phyloP scores from a whole-genome alignment of 2,113 vertebrate species.

The Halcyon malimbica region DNA sequence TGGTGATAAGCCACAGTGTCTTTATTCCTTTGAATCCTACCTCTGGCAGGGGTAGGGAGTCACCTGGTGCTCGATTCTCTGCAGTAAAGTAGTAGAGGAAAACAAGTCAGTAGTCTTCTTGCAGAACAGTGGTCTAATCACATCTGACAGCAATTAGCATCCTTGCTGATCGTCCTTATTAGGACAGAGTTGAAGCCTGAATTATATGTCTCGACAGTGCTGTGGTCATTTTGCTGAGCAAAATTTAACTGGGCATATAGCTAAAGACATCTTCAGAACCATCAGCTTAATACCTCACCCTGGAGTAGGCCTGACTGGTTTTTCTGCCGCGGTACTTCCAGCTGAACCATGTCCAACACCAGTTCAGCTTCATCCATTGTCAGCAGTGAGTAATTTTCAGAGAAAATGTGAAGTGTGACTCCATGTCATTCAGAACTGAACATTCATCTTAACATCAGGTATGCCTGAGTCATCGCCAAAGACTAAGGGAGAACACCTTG shows the following conservation, averaged over 20 bases:
- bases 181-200: background rate
- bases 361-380: background rate
- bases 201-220: background rate
- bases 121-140: slow-evolving; percentile 28
- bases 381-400: background rate
- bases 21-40: background rate
- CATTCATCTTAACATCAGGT: background rate
- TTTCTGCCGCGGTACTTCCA: background rate
- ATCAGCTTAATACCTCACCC: background rate
- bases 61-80: background rate
- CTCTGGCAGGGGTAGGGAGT: background rate
- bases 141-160: slow-evolving; percentile 24
- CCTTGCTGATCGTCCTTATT: background rate
- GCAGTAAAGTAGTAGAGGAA: background rate
- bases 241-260: background rate
- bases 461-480: background rate
- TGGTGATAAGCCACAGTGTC: background rate
- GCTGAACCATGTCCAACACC: background rate
- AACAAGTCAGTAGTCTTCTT: background rate
- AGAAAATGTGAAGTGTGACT: background rate
- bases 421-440: background rate
- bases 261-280: background rate
- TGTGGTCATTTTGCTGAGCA: background rate
- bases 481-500: accelerated
- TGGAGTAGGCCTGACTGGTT: background rate